A percentile compares a stretch with the other conserved stretches of the same genome.
These are phyloP conservation scores for Notoglanidium macrostoma DNA, from an alignment of 2,797 vertebrate genomes.

Conservation along the genomic window DNA sequence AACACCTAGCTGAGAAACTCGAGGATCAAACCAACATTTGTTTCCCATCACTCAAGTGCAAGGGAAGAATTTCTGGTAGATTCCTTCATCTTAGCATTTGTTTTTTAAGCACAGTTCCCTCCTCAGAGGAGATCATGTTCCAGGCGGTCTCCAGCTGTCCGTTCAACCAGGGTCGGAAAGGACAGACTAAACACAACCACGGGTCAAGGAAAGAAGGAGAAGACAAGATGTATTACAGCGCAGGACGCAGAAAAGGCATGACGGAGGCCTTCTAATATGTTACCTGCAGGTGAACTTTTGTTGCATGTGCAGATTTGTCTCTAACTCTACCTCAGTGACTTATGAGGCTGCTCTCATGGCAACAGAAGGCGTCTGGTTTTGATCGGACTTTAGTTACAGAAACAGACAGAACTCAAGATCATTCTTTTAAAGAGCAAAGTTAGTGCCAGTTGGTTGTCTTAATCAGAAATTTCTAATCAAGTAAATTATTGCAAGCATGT, in stretches of 20 bases:
- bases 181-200: constrained; percentile 47
- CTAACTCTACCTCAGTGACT: constrained; percentile 33
- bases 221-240: constrained; percentile 27
- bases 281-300: constrained; percentile 44
- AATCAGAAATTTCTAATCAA: not conserved
- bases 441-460: not conserved
- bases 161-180: not conserved
- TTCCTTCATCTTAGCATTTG: constrained; percentile 38
- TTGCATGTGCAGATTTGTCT: constrained; percentile 8
- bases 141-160: constrained; percentile 47
- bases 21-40: constrained; percentile 49
- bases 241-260: constrained; percentile 15
- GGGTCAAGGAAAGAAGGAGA: constrained; percentile 12
- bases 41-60: constrained; percentile 33
- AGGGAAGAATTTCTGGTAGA: constrained; percentile 14
- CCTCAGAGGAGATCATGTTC: constrained; percentile 50
- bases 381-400: constrained; percentile 37
- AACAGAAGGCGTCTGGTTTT: constrained; percentile 44
- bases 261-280: constrained; percentile 15
- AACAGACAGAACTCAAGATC: not conserved
- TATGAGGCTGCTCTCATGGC: constrained; percentile 15
- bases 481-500: not conserved
- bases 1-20: constrained; percentile 34
- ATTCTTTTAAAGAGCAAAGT: not conserved
- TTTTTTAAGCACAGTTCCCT: constrained; percentile 33